These are phyloP conservation scores for Drosophila sulfurigaster DNA, from an alignment of 1,140 invertebrate genomes.

Conservation along the genomic window DNA sequence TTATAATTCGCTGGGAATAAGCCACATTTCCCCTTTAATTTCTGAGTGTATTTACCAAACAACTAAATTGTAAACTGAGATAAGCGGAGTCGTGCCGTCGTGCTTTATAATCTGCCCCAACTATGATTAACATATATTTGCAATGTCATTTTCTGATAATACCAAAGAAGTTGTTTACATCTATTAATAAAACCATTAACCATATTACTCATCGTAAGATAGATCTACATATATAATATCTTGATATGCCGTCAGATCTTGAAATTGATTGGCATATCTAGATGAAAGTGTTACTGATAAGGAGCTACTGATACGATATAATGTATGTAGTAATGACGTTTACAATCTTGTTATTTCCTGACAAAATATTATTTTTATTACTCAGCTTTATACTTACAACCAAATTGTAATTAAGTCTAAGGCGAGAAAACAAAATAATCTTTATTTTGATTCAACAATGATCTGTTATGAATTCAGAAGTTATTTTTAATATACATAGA, in stretches of 20 bases:
- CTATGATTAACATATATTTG: slow-evolving; percentile 9
- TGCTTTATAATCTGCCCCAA: background rate
- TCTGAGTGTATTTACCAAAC: slow-evolving; percentile 8
- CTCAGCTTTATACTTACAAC: no score
- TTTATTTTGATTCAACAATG: no score
- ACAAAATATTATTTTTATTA: background rate
- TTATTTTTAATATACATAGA: background rate
- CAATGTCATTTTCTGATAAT: background rate
- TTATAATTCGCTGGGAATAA: slow-evolving; percentile 33
- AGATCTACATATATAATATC: background rate
- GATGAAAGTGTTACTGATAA: background rate
- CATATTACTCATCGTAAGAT: background rate
- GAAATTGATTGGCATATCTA: slow-evolving; percentile 1
- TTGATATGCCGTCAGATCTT: background rate
- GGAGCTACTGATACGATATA: background rate
- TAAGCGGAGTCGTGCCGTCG: slow-evolving; percentile 5
- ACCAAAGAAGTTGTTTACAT: slow-evolving; percentile 1
- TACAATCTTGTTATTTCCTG: background rate
- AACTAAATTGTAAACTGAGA: slow-evolving; percentile 17
- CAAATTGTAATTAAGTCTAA: background rate
- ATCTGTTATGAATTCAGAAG: slow-evolving; percentile 17
- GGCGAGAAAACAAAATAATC: background rate
- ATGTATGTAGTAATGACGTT: background rate
- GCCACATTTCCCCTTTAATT: slow-evolving; percentile 23
- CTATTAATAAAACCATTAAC: background rate